Percentiles rank a stretch among this genome's conserved stretches.
Evolutionary conservation across 1,140 invertebrate species (phyloP).

Genomic region (Stratiolaelaps scimitus): DNA sequence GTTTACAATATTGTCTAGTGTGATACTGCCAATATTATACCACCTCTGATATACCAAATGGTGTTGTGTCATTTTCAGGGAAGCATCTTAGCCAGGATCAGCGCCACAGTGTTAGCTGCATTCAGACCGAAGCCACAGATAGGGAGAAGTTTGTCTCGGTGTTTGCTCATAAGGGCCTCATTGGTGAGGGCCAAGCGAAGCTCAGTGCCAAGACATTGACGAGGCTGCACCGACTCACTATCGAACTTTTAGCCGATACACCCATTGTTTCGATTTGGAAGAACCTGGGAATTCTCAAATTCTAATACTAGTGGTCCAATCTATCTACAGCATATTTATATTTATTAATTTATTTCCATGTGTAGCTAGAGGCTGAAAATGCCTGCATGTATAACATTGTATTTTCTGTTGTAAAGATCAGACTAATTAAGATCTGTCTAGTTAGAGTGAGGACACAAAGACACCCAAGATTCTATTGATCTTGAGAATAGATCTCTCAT

Average conservation of each 20-base stretch:
- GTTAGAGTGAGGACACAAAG: too few species aligned
- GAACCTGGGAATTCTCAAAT: not conserved
- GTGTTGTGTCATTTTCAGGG: not conserved
- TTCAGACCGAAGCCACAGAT: not conserved
- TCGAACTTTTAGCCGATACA: not conserved
- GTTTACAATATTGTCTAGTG: too few species aligned
- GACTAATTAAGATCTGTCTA: too few species aligned
- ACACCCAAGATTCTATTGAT: too few species aligned
- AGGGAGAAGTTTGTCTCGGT: not conserved
- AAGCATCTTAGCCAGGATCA: not conserved
- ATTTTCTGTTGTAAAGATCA: too few species aligned
- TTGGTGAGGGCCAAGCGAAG: not conserved
- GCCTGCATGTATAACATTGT: too few species aligned
- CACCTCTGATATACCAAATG: not conserved
- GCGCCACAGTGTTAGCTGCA: not conserved
- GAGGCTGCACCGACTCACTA: not conserved
- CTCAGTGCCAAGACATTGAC: not conserved
- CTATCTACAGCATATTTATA: too few species aligned
- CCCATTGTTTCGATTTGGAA: not conserved
- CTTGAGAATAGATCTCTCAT: too few species aligned
- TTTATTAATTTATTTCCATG: too few species aligned
- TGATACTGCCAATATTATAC: too few species aligned
- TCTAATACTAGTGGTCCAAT: not conserved
- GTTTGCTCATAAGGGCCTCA: constrained; percentile 7
- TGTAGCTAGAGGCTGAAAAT: too few species aligned